A percentile compares a stretch with the other conserved stretches of the same genome.
Evolutionary conservation across 2,888 invertebrate species (phyloP).

Genomic region (Hydropsyche betteni): DNA sequence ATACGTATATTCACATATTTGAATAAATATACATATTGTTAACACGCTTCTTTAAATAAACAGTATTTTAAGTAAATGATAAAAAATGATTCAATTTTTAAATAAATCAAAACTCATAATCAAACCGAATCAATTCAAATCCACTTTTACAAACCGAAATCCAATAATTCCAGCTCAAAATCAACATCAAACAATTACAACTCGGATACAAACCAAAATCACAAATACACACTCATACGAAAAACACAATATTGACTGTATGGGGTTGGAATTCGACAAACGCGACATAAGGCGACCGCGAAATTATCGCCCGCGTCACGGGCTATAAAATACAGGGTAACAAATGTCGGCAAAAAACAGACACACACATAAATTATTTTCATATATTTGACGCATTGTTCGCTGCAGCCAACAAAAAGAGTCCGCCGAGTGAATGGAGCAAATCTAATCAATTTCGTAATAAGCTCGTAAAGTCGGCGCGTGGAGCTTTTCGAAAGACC

Average conservation of each 20-base stretch:
- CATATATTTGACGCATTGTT: not conserved
- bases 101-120: no score
- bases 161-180: no score
- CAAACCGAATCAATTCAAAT: no score
- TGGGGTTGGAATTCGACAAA: conserved; percentile 34
- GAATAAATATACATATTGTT: no score
- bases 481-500: not conserved
- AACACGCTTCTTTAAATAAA: no score
- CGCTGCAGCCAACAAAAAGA: conserved; percentile 38
- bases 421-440: conserved; percentile 47
- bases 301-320: conserved; percentile 47
- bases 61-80: no score
- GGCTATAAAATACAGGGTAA: conserved; percentile 50
- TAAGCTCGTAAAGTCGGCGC: conserved; percentile 42
- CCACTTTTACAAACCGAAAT: no score
- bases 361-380: conserved; percentile 10
- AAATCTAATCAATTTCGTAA: conserved; percentile 51
- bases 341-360: conserved; percentile 48
- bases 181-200: no score
- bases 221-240: not conserved
- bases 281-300: conserved; percentile 46
- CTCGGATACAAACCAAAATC: no score
- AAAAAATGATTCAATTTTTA: no score
- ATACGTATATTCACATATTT: no score
- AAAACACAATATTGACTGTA: not conserved